A percentile compares a stretch with the other conserved stretches of the same genome.
These are phyloP conservation scores for Catostylus mosaicus DNA, from an alignment of 30 jellyfish, hydroid and myxozoan genomes.

Conservation along the genomic window DNA sequence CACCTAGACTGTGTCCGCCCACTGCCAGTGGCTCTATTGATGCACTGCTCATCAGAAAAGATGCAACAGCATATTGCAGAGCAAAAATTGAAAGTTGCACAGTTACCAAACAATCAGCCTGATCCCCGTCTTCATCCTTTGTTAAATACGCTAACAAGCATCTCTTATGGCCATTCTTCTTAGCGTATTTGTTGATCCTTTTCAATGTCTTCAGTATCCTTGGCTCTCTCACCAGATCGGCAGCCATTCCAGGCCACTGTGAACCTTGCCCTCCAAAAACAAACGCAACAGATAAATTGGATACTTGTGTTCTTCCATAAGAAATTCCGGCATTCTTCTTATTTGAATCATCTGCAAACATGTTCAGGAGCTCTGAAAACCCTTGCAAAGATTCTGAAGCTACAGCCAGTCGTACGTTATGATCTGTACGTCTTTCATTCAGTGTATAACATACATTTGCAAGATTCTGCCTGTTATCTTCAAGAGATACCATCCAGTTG, in stretches of 20 bases:
- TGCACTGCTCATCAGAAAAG: constrained; percentile 35
- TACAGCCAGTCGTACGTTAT: constrained; percentile 53
- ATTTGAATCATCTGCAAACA: constrained; percentile 25
- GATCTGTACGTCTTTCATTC: constrained; percentile 56
- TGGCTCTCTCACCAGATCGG: constrained; percentile 36
- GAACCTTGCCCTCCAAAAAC: constrained; percentile 83
- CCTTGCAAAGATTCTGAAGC: constrained; percentile 24
- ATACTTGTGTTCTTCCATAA: constrained; percentile 34
- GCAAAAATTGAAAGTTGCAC: constrained; percentile 75
- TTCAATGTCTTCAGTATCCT: not conserved
- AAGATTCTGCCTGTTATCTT: constrained; percentile 27
- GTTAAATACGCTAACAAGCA: constrained; percentile 51
- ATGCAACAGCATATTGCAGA: constrained; percentile 65
- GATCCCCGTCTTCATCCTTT: constrained; percentile 19
- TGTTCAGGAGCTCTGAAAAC: constrained; percentile 19
- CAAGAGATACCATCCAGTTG: constrained; percentile 46
- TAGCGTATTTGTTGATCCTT: constrained; percentile 35
- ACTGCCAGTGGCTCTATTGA: constrained; percentile 56
- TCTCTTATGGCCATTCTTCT: constrained; percentile 47
- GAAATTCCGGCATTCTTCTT: constrained; percentile 12
- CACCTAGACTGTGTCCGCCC: constrained; percentile 82
- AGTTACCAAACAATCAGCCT: constrained; percentile 55
- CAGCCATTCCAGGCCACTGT: constrained; percentile 85
- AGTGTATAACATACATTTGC: constrained; percentile 39
- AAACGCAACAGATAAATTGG: constrained; percentile 48